These are phyloP conservation scores for Mormyrus hasselquistii DNA, from an alignment of 2,797 vertebrate genomes.

Conservation along the genomic window DNA sequence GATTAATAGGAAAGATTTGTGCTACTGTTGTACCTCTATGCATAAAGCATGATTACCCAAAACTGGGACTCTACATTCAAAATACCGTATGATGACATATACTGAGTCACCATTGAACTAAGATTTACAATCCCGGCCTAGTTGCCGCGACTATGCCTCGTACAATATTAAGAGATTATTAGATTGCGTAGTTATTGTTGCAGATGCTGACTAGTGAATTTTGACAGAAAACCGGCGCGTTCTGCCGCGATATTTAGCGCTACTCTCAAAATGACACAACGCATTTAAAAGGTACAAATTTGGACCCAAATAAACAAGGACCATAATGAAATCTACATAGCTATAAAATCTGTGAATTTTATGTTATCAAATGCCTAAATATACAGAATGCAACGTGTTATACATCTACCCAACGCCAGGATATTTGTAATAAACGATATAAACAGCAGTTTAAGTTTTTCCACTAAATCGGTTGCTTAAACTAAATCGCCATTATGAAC, in stretches of 20 bases:
- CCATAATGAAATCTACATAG: not conserved
- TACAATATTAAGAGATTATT: not conserved
- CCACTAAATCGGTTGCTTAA: not conserved
- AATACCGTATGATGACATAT: not conserved
- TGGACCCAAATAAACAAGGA: not conserved
- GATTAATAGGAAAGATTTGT: not conserved
- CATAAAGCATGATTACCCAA: not conserved
- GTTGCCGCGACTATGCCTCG: not conserved
- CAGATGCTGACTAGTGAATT: not conserved
- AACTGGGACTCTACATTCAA: not conserved
- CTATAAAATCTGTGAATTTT: not conserved
- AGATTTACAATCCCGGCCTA: not conserved
- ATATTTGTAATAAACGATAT: not conserved
- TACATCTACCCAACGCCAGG: not conserved
- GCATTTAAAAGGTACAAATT: not conserved
- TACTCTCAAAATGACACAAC: not conserved
- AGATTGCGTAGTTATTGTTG: not conserved
- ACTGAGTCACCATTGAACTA: not conserved
- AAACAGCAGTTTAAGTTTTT: not conserved
- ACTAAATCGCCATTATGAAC: not conserved
- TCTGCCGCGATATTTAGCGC: not conserved
- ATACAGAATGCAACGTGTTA: not conserved
- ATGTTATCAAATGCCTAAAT: not conserved
- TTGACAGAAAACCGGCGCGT: not conserved
- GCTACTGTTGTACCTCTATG: not conserved